These are phyloP conservation scores for Tragelaphus strepsiceros DNA, from an alignment of 2,113 vertebrate genomes.

Conservation along the genomic window DNA sequence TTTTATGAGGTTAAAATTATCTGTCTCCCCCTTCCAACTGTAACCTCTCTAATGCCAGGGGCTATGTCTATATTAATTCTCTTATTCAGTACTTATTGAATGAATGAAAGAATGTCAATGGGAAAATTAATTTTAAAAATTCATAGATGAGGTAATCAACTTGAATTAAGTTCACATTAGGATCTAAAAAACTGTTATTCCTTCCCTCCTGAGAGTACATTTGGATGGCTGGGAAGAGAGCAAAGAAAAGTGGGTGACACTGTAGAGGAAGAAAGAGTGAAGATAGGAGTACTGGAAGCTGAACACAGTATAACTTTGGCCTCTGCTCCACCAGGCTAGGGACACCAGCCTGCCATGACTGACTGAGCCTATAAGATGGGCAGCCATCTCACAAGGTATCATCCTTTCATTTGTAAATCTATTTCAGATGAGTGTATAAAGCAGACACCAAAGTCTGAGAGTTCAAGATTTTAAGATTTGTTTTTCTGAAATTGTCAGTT, in stretches of 20 bases:
- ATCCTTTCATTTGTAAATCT: conserved; percentile 34
- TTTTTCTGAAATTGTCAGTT: conserved; percentile 44
- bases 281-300: not conserved
- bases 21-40: not conserved
- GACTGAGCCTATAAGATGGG: not conserved
- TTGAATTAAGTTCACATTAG: not conserved
- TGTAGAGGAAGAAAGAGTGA: not conserved
- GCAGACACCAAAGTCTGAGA: not conserved
- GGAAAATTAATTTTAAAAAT: not conserved
- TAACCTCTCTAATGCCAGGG: not conserved
- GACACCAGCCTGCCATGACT: not conserved
- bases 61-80: not conserved
- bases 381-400: not conserved
- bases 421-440: conserved; percentile 3
- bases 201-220: not conserved
- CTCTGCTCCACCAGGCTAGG: not conserved
- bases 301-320: not conserved
- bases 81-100: not conserved
- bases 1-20: not conserved
- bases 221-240: not conserved
- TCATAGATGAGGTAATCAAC: not conserved
- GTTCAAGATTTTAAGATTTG: conserved; percentile 32
- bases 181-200: not conserved
- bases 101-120: not conserved
- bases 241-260: not conserved